Base-by-base conservation (phyloP, 2,113 vertebrate species). In the Seriola quinqueradiata region DNA sequence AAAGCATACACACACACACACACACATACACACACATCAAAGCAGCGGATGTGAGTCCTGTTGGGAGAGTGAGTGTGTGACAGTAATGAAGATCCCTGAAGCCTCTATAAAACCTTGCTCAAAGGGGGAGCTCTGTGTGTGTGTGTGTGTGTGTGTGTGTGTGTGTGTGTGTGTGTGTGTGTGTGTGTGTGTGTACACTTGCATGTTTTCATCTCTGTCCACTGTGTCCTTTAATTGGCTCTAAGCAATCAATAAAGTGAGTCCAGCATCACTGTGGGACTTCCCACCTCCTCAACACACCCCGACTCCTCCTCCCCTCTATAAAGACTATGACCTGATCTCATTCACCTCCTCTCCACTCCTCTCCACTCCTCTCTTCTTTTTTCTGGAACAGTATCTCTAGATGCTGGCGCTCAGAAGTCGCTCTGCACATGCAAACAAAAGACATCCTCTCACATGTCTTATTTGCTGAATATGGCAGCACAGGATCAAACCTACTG, bases 161-260 rank as follows among this genome's bases (percentile, higher is more conserved):
- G 5, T 5, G 4, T 6, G 34, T 36, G 34, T 14, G 19, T 6
- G 83, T 8, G 83, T 23, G 34, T 6, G 34, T 36, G 34, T 36
- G 34, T 36, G 34, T 5, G 4, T 36, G 34, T 36, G 34, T 14
- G 19, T 6, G 83, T 23, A 2, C 2, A 28, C 28, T 34, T 46
- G 34, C 4, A 9, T 57, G 32, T 79, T 58, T 73, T 69, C 66
- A 36, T 77, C 59, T 19, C 23, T 28, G 66, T 75, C 67, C 69
- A 48, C 14, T 42, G 65, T 28, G 9, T 61, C 42, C 8, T 50
- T 77, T 92, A 92, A 93, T 81, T 90, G 92, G 90, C 85, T 82
- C 70, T 11, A 60, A 85, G 79, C 55, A 46, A 86, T 84, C 75
- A 77, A 67, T 87, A 75, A 87, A 81, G 42, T 28, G 23, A 69